phyloP scores from a whole-genome alignment of 2,888 invertebrate genomes.

The Nomada goodeniana region DNA sequence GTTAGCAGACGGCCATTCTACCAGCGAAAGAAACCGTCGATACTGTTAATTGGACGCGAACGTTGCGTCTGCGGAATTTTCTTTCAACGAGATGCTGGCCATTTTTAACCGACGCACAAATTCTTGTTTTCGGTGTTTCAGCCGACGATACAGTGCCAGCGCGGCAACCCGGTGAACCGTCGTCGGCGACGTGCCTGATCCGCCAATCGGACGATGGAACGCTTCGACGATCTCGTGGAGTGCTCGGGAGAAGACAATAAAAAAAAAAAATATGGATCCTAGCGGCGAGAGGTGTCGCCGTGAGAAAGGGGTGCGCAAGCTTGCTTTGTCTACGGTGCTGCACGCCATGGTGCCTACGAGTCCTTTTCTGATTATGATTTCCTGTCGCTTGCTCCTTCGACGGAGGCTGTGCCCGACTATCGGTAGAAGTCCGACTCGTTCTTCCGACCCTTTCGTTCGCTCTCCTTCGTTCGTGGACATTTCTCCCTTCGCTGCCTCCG shows the following conservation, averaged over 20 bases:
- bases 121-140: too few species aligned
- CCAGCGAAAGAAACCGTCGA: background rate
- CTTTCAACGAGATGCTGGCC: too few species aligned
- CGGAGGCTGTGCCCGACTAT: constrained; percentile 44
- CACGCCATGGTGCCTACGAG: constrained; percentile 57
- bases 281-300: constrained; percentile 71
- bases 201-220: background rate
- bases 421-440: constrained; percentile 63
- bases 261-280: constrained; percentile 57
- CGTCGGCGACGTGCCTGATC: background rate
- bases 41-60: background rate
- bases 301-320: constrained; percentile 74
- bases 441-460: constrained; percentile 60
- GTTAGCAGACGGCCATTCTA: constrained; percentile 12
- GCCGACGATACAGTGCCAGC: too few species aligned
- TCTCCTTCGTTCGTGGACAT: constrained; percentile 19
- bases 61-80: background rate
- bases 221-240: constrained; percentile 47
- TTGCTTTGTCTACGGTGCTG: constrained; percentile 61
- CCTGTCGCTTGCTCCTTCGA: constrained; percentile 62
- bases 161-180: too few species aligned
- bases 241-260: constrained; percentile 39
- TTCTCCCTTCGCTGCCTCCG: constrained; percentile 25
- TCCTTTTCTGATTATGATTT: constrained; percentile 71
- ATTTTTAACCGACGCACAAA: too few species aligned